These are phyloP conservation scores for Kudoa iwatai DNA, from an alignment of 30 jellyfish, hydroid and myxozoan species.

Conservation along the genomic window DNA sequence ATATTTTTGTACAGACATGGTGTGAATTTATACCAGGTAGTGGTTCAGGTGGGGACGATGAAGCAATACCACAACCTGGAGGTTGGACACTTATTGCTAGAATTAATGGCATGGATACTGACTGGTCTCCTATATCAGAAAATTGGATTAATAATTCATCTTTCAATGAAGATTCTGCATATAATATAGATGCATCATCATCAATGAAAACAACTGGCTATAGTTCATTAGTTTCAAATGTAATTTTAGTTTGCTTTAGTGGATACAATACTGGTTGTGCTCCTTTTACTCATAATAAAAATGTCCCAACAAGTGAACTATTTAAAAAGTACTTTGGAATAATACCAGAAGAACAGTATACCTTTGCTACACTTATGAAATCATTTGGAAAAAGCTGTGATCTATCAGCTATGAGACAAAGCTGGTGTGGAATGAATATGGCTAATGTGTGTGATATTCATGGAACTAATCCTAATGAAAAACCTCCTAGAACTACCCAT, in stretches of 20 bases:
- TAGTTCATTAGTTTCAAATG: conserved; percentile 13
- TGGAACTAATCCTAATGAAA: conserved; percentile 48
- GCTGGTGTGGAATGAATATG: conserved; percentile 79
- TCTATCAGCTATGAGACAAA: conserved; percentile 29
- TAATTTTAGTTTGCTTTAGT: conserved; percentile 24
- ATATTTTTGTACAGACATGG: conserved; percentile 33
- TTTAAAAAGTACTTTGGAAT: conserved; percentile 35
- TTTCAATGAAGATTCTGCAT: conserved; percentile 24
- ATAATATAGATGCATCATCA: conserved; percentile 12
- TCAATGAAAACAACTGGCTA: conserved; percentile 66
- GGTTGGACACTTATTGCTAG: conserved; percentile 99
- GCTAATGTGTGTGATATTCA: conserved; percentile 65
- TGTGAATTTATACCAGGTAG: conserved; percentile 51
- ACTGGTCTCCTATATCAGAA: conserved; percentile 82
- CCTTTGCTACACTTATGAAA: conserved; percentile 60
- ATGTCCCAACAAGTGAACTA: conserved; percentile 35
- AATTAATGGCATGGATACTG: conserved; percentile 56
- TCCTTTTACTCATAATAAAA: conserved; percentile 45
- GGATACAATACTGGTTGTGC: conserved; percentile 68
- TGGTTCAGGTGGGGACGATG: conserved; percentile 26
- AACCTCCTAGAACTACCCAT: conserved; percentile 55
- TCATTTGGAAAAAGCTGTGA: conserved; percentile 71
- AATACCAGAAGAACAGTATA: conserved; percentile 69
- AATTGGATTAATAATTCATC: conserved; percentile 38
- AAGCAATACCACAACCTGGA: conserved; percentile 35